phyloP scores from a whole-genome alignment of 2,888 invertebrate species.

The Neoaliturus tenellus region DNA sequence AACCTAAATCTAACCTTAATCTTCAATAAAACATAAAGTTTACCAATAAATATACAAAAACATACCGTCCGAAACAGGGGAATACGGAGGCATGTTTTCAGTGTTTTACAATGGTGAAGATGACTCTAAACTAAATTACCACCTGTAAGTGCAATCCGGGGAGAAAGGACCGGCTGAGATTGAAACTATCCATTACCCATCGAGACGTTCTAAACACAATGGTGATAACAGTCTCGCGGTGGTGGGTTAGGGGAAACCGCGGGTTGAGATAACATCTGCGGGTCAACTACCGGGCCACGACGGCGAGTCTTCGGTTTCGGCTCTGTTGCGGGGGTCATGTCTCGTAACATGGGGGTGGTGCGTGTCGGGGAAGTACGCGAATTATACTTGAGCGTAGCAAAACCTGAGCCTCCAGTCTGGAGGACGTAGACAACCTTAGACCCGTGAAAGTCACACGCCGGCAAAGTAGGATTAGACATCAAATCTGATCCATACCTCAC shows the following conservation, averaged over 20 bases:
- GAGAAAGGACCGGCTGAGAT: not conserved
- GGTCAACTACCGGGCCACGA: constrained; percentile 33
- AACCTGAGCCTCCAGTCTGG: no score
- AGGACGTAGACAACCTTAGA: no score
- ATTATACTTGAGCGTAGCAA: not conserved
- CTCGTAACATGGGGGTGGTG: not conserved
- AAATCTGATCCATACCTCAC: no score
- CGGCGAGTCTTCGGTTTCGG: not conserved
- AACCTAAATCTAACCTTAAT: no score
- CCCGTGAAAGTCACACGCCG: no score
- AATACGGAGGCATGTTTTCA: no score
- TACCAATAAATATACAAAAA: no score
- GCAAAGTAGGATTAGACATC: no score
- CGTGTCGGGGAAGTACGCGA: not conserved
- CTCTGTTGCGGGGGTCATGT: not conserved
- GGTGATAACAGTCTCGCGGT: not conserved
- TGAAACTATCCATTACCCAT: constrained; percentile 4
- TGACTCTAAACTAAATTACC: not conserved
- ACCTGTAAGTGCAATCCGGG: not conserved
- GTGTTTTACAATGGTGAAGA: no score
- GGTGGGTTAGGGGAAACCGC: constrained; percentile 7
- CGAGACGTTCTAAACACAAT: not conserved
- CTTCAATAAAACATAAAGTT: no score
- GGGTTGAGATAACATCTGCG: not conserved
- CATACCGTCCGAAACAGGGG: no score